Evolutionary conservation across 2,797 vertebrate genomes (phyloP).

Genomic region (Masticophis lateralis): DNA sequence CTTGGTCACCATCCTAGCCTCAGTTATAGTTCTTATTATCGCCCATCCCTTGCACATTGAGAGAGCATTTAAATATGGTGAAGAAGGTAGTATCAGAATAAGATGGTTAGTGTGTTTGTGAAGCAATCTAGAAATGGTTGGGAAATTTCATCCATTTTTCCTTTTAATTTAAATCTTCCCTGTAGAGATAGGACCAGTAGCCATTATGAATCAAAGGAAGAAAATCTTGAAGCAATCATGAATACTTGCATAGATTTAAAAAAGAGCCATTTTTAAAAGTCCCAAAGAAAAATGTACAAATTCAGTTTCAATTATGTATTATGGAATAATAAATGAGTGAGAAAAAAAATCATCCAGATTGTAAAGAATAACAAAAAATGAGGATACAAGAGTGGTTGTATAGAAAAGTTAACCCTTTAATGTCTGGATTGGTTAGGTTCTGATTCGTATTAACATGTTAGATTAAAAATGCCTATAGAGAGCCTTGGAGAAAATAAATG

Average conservation of each 20-base stretch:
- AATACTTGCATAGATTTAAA: neutral
- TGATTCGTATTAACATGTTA: neutral
- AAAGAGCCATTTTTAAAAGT: neutral
- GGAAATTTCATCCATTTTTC: neutral
- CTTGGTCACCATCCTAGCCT: neutral
- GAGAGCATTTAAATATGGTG: too few species aligned
- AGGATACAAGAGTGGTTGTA: neutral
- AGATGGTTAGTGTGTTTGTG: neutral
- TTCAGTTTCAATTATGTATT: neutral
- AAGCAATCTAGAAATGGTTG: neutral
- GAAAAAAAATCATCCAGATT: neutral
- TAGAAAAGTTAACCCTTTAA: neutral
- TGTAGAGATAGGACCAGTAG: neutral
- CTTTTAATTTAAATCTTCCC: neutral
- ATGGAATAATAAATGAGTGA: neutral
- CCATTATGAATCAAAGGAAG: neutral
- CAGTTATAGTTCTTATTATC: too few species aligned
- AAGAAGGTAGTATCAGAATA: neutral
- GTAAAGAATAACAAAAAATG: neutral
- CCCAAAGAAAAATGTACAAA: neutral
- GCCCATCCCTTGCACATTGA: neutral
- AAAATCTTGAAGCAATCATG: neutral
- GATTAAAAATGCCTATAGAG: neutral
- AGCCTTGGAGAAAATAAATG: neutral
- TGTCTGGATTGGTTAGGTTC: neutral